Evolutionary conservation across 1,140 invertebrate genomes (phyloP), one percentile per base, ranked within the genome.

Genomic region (Philotrypesis tridentata): DNA sequence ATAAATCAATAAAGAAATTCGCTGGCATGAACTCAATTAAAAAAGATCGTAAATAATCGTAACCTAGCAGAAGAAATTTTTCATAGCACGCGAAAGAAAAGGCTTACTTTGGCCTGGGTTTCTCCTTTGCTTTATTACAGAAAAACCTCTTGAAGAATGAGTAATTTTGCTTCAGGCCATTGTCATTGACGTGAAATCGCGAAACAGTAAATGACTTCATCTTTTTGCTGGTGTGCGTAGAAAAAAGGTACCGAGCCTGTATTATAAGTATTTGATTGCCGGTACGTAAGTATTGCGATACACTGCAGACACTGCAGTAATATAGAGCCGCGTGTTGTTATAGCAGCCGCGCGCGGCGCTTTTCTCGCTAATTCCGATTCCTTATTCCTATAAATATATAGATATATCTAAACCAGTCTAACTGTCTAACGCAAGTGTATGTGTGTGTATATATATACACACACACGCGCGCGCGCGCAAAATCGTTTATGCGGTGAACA

Each of bases 141-240:
- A 82, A 67, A n/a, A 65, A 73, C 55, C 48, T 78, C 25, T 37
- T 48, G 1, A 82, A 23, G 0, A 73, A 21, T 33, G 25, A 48
- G 29, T 73, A 73, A 82, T 79, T 79, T 27, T 37, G 70, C 40
- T 33, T 79, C 5, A 74, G n/a, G 31, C 25, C 1, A 11, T 63
- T 82, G 55, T 71, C 37, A 27, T 71, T 75, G 43, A 6, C 23
- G 43, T 5, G 8, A 61, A 40, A 63, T 21, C 80, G 80, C 9
- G 25, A 31, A 61, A 72, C 48, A 71, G 23, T 17, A 29, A 82
- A 63, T 72, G 67, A 63, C 37, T 43, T 82, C 71, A 81, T 81
- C 25, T 60, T 63, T 73, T 33, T 61, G n/a, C 29, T 8, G 29
- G n/a, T 6, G n/a, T 6, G 23, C 7, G 9, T 40, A 72, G 43